These are phyloP conservation scores for Automeris io DNA, from an alignment of 2,888 invertebrate genomes.

Conservation along the genomic window DNA sequence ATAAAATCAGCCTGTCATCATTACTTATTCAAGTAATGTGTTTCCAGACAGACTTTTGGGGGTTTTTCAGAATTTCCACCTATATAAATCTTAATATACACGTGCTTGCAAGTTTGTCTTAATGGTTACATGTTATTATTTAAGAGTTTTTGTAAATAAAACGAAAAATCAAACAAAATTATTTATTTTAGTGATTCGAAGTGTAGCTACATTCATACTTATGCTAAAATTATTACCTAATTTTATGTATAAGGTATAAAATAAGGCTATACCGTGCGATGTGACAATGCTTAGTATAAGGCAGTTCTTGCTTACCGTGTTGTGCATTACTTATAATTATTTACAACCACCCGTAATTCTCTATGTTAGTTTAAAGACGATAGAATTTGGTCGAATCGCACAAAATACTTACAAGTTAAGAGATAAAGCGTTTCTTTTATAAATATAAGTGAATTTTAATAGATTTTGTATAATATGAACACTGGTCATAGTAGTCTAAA, in stretches of 20 bases:
- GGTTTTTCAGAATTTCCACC: not conserved
- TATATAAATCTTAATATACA: too few species aligned
- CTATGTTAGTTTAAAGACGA: slow-evolving; percentile 25
- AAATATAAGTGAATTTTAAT: slow-evolving; percentile 30
- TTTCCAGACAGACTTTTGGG: too few species aligned
- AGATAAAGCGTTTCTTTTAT: slow-evolving; percentile 52
- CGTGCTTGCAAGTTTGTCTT: too few species aligned
- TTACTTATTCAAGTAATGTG: too few species aligned
- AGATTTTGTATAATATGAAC: slow-evolving; percentile 19
- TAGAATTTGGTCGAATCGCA: slow-evolving; percentile 63
- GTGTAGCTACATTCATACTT: slow-evolving; percentile 37
- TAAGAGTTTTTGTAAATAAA: too few species aligned
- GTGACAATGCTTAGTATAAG: slow-evolving; percentile 68
- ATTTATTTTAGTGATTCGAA: slow-evolving; percentile 43
- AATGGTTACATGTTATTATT: too few species aligned
- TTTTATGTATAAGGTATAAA: slow-evolving; percentile 59
- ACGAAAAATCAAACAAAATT: slow-evolving; percentile 25
- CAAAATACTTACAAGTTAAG: slow-evolving; percentile 27
- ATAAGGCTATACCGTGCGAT: slow-evolving; percentile 72
- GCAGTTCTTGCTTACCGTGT: slow-evolving; percentile 68
- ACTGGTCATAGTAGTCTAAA: slow-evolving; percentile 5
- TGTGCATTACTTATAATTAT: slow-evolving; percentile 50
- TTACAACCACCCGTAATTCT: slow-evolving; percentile 38
- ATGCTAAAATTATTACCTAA: slow-evolving; percentile 26
- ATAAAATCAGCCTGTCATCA: too few species aligned